phyloP scores from a whole-genome alignment of 2,113 vertebrate species.

The Alligator mississippiensis region DNA sequence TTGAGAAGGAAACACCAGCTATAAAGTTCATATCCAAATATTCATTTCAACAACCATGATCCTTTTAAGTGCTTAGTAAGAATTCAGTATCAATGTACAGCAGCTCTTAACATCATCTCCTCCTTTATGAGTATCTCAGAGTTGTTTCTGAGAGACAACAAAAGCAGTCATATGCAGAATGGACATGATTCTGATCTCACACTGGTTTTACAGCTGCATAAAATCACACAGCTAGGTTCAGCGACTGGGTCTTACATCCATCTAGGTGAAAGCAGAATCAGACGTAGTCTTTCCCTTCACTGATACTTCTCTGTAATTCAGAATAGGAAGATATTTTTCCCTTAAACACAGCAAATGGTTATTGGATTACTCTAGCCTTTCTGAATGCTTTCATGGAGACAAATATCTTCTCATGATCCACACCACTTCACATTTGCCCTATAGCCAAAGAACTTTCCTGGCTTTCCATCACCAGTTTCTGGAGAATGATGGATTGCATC shows the following conservation, averaged over 20 bases:
- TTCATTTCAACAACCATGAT: not conserved
- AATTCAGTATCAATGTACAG: not conserved
- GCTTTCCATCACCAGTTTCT: accelerated
- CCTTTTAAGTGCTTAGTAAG: not conserved
- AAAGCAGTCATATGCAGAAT: not conserved
- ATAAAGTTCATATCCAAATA: not conserved
- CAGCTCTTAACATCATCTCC: not conserved
- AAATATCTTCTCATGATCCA: accelerated
- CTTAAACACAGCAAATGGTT: not conserved
- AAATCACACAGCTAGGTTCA: not conserved
- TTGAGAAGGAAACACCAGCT: not conserved
- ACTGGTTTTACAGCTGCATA: not conserved
- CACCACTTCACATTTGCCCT: accelerated
- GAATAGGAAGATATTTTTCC: not conserved
- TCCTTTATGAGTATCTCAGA: not conserved
- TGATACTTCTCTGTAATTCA: not conserved
- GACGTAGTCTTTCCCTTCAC: not conserved
- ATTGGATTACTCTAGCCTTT: not conserved
- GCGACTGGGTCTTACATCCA: not conserved
- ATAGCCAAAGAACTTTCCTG: not conserved
- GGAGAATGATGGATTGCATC: not conserved
- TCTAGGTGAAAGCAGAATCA: not conserved
- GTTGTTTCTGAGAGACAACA: not conserved
- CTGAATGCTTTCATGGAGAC: not conserved
- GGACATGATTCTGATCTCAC: not conserved